A percentile compares a stretch with the other conserved stretches of the same genome.
Evolutionary conservation across 2,888 invertebrate genomes (phyloP).

Genomic region (Chrysodeixis includens): DNA sequence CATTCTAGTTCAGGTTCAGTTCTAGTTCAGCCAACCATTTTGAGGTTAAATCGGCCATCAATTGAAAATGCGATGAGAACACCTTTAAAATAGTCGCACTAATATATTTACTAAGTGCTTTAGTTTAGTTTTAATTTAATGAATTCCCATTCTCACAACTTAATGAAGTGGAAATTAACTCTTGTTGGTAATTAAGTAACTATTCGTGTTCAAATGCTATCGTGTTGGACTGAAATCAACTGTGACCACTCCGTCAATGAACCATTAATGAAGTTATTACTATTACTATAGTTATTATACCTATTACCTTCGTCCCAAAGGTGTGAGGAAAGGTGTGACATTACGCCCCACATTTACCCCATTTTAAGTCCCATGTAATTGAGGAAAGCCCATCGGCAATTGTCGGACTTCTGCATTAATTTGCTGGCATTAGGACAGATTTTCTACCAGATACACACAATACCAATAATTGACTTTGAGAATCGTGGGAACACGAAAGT

Average conservation of each 20-base stretch:
- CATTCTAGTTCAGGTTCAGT: too few species aligned
- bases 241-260: not conserved
- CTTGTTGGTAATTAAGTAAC: not conserved
- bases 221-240: not conserved
- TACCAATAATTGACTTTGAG: not conserved
- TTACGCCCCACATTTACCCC: not conserved
- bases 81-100: not conserved
- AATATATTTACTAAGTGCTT: not conserved
- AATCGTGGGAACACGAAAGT: not conserved
- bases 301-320: not conserved
- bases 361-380: constrained; percentile 4
- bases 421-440: not conserved
- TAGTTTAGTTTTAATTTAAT: not conserved
- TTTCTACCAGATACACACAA: not conserved
- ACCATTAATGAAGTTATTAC: not conserved
- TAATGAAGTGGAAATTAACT: not conserved
- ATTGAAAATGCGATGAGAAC: not conserved
- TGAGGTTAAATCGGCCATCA: not conserved
- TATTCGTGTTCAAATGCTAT: not conserved
- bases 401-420: constrained; percentile 1
- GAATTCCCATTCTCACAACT: not conserved
- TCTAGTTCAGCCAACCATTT: too few species aligned
- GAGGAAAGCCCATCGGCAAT: constrained; percentile 1
- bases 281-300: not conserved
- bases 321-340: not conserved